Base-by-base conservation (phyloP, 2,888 invertebrate genomes). In the Mesorhabditis spiculigera region DNA sequence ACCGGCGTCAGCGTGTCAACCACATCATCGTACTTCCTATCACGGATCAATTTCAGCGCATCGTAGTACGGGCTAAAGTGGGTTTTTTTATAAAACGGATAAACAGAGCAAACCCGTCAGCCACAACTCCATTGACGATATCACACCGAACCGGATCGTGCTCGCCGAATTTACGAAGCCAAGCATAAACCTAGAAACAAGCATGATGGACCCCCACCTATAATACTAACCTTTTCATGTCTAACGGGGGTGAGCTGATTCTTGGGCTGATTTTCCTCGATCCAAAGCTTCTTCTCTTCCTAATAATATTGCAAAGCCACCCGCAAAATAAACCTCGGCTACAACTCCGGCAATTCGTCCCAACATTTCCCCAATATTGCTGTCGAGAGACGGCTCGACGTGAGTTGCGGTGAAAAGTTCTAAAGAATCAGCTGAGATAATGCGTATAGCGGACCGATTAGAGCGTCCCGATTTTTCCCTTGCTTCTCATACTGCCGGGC, bases 111-210 rank as follows among this genome's bases (percentile, higher is more conserved):
- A 70, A 58, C 45, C n/a, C 44, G 62, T 62, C 8, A 45, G n/a
- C 13, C 16, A 10, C n/a, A 8, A 13, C 42, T 5, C 28, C 58
- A 42, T 43, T 43, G 6, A 70, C 41, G 3, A 70, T 43, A 5
- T 61, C 41, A 4, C 13, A 10, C 8, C 70, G 70, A 4, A 72
- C 16, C 28, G 50, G 45, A 62, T 72, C 72, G 16, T 70, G 66
- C 8, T 65, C 66, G 8, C 68, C 72, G n/a, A 69, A 70, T 61
- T 72, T 72, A 41, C 65, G 50, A 8, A 72, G 66, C 72, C 72
- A 72, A 5, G 68, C 45, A 45, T 70, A 72, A 5, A 69, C 71
- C 71, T 71, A 4, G 13, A 63, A 28, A 3, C 8, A 63, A 28
- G 28, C 28, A 28, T 28, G 28, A 28, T 28, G 28, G 28, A 28